Evolutionary conservation across 2,888 invertebrate species (phyloP).

Genomic region (Drosophila neonasuta): DNA sequence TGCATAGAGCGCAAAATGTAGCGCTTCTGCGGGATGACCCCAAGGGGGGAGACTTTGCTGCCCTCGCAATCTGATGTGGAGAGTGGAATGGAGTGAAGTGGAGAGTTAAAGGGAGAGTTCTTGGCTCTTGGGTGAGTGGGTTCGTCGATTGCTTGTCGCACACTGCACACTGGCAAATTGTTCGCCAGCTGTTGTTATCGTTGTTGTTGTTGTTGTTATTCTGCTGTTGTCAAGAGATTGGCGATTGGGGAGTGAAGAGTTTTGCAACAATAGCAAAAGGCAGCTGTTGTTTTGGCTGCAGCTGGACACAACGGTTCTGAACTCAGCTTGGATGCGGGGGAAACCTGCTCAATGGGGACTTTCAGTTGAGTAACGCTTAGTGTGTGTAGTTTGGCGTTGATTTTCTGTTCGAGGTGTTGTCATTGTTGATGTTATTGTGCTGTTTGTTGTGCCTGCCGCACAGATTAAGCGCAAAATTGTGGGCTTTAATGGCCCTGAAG

Average conservation of each 20-base stretch:
- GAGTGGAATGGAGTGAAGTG: background rate
- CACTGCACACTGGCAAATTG: slow-evolving; percentile 66
- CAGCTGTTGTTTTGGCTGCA: slow-evolving; percentile 39
- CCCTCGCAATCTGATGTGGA: background rate
- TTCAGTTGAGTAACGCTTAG: slow-evolving; percentile 40
- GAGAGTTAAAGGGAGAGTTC: background rate
- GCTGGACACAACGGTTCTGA: slow-evolving; percentile 26
- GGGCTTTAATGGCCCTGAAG: slow-evolving; percentile 8
- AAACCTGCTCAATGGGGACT: slow-evolving; percentile 15
- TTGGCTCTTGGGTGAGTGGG: slow-evolving; percentile 15
- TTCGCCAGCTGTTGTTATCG: slow-evolving; percentile 40
- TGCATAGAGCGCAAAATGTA: slow-evolving; percentile 75
- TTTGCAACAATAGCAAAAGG: slow-evolving; percentile 49
- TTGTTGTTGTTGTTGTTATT: slow-evolving; percentile 34
- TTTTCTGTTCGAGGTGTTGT: slow-evolving; percentile 43
- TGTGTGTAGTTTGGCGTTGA: slow-evolving; percentile 39
- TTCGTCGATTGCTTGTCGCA: slow-evolving; percentile 49
- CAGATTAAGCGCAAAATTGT: slow-evolving; percentile 26
- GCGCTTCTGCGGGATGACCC: slow-evolving; percentile 65
- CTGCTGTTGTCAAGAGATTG: slow-evolving; percentile 30
- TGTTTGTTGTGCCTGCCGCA: slow-evolving; percentile 18
- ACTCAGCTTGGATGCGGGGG: background rate
- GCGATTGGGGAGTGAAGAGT: slow-evolving; percentile 21
- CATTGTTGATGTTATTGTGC: slow-evolving; percentile 45
- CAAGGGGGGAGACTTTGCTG: slow-evolving; percentile 29